Base-by-base conservation (phyloP, 2,113 vertebrate species). In the Sturnira hondurensis region DNA sequence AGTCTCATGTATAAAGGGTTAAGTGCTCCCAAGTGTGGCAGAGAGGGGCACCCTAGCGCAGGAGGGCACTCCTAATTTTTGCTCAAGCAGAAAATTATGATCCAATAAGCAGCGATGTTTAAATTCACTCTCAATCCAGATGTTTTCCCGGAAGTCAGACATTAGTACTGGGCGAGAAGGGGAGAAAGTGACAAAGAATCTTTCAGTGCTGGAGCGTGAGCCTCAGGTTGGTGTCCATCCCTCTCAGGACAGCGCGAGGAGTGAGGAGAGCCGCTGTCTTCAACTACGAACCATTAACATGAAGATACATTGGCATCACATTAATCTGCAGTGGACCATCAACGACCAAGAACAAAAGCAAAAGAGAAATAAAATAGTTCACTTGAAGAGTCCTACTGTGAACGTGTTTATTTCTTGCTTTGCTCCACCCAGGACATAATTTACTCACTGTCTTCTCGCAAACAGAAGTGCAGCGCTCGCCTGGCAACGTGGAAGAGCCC, bases 271-370 rank as follows among this genome's bases (percentile, higher is more conserved):
- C 6, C 16, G 43, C 41, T 38, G 38, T 56, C 50, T 71, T 91
- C 71, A 80, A 58, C 74, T 88, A 68, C 17, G 26, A 92, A 50
- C n/a, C 81, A 70, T 93, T 95, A 97, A 92, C 95, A 93, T 89
- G 83, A 76, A 97, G 96, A 76, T 91, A 43, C 94, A 94, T 82
- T 83, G 71, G 86, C 43, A 89, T 84, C 24, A 0, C 65, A 88
- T 93, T 82, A 85, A 67, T 96, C 97, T 93, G 91, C 96, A 97
- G 31, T 5, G 5, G 97, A 97, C 94, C 96, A 95, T 97, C 97
- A 97, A 96, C 16, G 3, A 89, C 73, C 80, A 58, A 81, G 87
- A 76, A 92, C 87, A 98, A 96, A 85, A 36, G 65, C 67, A 54
- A 84, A 86, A 83, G 86, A 74, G 68, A 93, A 93, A 87, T 50